Evolutionary conservation across 2,888 invertebrate genomes (phyloP), one percentile per base, ranked within the genome.

Genomic region (Leptopilina drosophilae): DNA sequence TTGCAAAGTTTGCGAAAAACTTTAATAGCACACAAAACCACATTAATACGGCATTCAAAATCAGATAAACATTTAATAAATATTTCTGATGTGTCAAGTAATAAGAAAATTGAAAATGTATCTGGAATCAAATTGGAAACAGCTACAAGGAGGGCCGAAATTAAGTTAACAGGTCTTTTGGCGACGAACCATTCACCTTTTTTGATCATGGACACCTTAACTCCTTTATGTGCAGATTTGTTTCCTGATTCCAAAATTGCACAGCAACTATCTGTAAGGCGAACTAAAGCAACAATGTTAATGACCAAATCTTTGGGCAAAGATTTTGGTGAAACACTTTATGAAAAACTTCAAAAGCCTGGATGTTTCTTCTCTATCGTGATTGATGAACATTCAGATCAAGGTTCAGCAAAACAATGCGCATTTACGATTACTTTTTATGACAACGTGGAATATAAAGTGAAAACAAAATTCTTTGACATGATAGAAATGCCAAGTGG

Each of bases 161-260:
- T n/a, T 15, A 80, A 81, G 69, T 64, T 78, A 59, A n/a, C 65
- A 53, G 80, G 64, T 42, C 59, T 77, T 33, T 67, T 82, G 33
- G 77, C 82, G 8, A 46, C 77, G 12, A 66, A 80, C 64, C 78
- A 82, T 73, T 33, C 80, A 56, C 80, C 81, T 40, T 82, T 82
- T 80, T 67, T 77, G 2, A 77, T 82, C 14, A 80, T 80, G 77
- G 78, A 82, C 8, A 75, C 76, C 20, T 49, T 80, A 42, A 62
- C 62, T 76, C 78, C 82, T 12, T 78, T 80, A 64, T n/a, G n/a
- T n/a, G n/a, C n/a, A n/a, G n/a, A n/a, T n/a, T n/a, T n/a, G n/a
- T n/a, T n/a, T n/a, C n/a, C 66, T 7, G 82, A 83, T 79, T 80
- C 81, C 5, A 59, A 83, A 81, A 76, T 83, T 11, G 81, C 80